Conservation (phyloP, 2,888 invertebrate genomes). For the Caenorhabditis zanzibari region DNA sequence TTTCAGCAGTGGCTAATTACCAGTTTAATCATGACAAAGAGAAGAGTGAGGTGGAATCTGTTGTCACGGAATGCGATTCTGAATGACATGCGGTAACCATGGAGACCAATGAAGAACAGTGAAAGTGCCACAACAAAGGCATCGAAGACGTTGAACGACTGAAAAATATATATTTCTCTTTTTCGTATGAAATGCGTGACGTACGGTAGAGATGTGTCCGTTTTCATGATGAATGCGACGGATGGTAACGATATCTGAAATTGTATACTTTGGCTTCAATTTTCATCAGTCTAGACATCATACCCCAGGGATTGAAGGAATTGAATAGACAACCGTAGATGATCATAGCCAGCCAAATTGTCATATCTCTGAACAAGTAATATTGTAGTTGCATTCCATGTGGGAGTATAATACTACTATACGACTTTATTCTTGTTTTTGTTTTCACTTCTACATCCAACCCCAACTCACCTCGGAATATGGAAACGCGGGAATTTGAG, state of each 20-base stretch:
- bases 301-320: slow-evolving; percentile 48
- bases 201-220: slow-evolving; percentile 51
- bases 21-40: slow-evolving; percentile 49
- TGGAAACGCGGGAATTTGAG: slow-evolving; percentile 30
- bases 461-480: slow-evolving; percentile 25
- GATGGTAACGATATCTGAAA: slow-evolving; percentile 49
- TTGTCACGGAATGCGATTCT: slow-evolving; percentile 43
- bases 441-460: not conserved
- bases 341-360: slow-evolving; percentile 49
- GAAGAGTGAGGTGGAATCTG: slow-evolving; percentile 50
- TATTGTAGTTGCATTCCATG: not conserved
- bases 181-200: not conserved
- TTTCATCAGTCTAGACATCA: not conserved
- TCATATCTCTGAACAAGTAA: slow-evolving; percentile 39
- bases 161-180: not conserved
- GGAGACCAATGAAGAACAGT: slow-evolving; percentile 47
- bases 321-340: slow-evolving; percentile 47
- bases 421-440: not conserved
- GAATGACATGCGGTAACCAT: slow-evolving; percentile 57
- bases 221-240: slow-evolving; percentile 45
- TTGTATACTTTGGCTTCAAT: not conserved
- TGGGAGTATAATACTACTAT: slow-evolving; percentile 9
- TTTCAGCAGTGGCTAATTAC: slow-evolving; percentile 1
- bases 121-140: slow-evolving; percentile 40
- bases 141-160: slow-evolving; percentile 52